phyloP scores from a whole-genome alignment of 2,113 vertebrate genomes.

The Philantomba maxwellii region DNA sequence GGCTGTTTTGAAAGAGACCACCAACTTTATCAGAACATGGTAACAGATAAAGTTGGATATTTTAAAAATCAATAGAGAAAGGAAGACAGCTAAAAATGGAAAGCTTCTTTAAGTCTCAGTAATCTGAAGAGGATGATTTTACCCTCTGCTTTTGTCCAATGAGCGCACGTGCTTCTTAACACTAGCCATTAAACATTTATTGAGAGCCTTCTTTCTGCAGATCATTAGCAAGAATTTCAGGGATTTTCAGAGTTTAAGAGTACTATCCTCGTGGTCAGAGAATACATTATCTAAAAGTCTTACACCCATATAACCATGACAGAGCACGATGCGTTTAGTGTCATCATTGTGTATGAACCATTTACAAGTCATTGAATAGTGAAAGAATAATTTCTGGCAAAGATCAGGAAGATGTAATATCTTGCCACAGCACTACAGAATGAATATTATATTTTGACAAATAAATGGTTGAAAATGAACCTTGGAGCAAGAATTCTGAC shows the following conservation, averaged over 20 bases:
- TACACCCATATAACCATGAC: accelerated
- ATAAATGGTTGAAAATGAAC: neutral
- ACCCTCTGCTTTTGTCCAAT: neutral
- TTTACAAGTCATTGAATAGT: neutral
- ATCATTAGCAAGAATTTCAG: neutral
- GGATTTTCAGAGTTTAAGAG: neutral
- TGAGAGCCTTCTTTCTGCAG: neutral
- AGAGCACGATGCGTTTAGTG: neutral
- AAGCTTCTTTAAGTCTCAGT: neutral
- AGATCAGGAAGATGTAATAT: neutral
- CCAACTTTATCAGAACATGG: neutral
- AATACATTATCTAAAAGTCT: neutral
- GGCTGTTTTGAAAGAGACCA: neutral
- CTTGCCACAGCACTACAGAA: neutral
- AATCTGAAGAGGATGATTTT: neutral
- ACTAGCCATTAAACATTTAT: neutral
- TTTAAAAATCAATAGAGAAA: neutral
- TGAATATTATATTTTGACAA: neutral
- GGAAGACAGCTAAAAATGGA: neutral
- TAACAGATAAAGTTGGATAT: neutral
- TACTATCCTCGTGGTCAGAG: neutral
- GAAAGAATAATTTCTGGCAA: neutral
- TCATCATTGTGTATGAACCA: neutral
- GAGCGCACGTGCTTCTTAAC: neutral
- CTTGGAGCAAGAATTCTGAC: neutral